Base-by-base conservation (phyloP, 2,797 vertebrate species). In the Dallia pectoralis region DNA sequence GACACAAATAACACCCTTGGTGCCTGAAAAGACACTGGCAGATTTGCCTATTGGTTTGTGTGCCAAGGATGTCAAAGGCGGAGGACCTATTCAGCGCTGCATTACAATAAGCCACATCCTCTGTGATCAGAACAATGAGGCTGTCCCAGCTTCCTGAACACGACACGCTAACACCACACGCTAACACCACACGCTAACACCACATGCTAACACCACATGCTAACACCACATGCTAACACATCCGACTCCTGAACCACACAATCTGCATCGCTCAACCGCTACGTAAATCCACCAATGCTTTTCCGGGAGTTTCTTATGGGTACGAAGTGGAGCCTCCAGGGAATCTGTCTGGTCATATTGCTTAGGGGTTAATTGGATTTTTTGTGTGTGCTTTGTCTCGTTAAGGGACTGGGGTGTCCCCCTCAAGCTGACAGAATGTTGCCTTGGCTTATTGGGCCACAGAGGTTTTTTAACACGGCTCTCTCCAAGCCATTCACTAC, bases 401-500 rank as follows among this genome's bases (percentile, higher is more conserved):
- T 84, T 88, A 79, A 81, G 81, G 80, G 75, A 74, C 48, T 0
- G 22, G 40, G 40, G 74, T 77, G 86, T 63, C 61, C 61, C 61
- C 29, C 4, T 7, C 4, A 27, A 27, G 33, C 8, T 19, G 83
- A 84, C 75, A 81, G 83, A 71, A 49, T 44, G n/a, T 51, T 7
- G 1, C 49, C 4, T n/a, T 6, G 49, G 5, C 49, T 51, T 51
- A 51, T 7, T 51, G 49, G 19, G 19, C 49, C 18, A 1, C 5
- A 51, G 49, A 87, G 87, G 87, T 85, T 89, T 91, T 93, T 92
- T 92, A 90, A 91, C 90, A 91, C 86, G 88, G 85, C 85, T 89
- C 77, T 79, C 84, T 89, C 90, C 86, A 85, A 79, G 82, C 85
- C 86, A 87, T 91, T 92, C 90, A 91, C 90, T 90, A 91, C 90